Evolutionary conservation across 2,888 invertebrate genomes (phyloP), one percentile per base, ranked within the genome.

Genomic region (Tiliacea citrago): DNA sequence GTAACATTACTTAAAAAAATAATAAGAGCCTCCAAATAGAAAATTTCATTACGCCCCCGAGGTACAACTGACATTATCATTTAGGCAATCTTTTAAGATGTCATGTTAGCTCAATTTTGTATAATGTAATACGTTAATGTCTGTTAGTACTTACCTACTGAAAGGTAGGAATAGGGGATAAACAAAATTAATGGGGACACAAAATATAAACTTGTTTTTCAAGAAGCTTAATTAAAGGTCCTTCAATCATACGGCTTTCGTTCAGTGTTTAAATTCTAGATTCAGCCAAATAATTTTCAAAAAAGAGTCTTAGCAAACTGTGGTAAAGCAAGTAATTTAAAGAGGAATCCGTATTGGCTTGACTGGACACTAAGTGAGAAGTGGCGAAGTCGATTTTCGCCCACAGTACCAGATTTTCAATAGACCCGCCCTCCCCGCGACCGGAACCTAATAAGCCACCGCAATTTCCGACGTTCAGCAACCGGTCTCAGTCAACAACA

Each of bases 361-460:
- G 51, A 77, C 60, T 82, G 84, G 80, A 78, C 78, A 78, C 82
- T 88, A 85, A 86, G 84, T 86, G 81, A 81, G 79, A 82, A 86
- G 78, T 81, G 87, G 81, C 83, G 90, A 88, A 91, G 91, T 92
- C 88, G 85, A 92, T 93, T 93, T 92, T 91, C 73, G 65, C 60
- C 83, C 83, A 86, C 87, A 90, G 88, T 88, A 82, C 89, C 87
- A 89, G 89, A 91, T 90, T 91, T 93, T 93, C 93, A 94, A 95
- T 95, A 91, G 93, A 87, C 84, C 67, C 75, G 87, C 84, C 67
- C 75, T 85, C 88, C 81, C 87, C 84, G 82, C 85, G 87, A 80
- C 93, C 93, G 94, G 95, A 95, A 94, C 92, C 92, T 94, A 94
- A 95, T 95, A 95, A 95, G 94, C 87, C 88, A 77, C 91, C 93